Conservation (phyloP, 1,140 invertebrate species). For the Drosophila lini region DNA sequence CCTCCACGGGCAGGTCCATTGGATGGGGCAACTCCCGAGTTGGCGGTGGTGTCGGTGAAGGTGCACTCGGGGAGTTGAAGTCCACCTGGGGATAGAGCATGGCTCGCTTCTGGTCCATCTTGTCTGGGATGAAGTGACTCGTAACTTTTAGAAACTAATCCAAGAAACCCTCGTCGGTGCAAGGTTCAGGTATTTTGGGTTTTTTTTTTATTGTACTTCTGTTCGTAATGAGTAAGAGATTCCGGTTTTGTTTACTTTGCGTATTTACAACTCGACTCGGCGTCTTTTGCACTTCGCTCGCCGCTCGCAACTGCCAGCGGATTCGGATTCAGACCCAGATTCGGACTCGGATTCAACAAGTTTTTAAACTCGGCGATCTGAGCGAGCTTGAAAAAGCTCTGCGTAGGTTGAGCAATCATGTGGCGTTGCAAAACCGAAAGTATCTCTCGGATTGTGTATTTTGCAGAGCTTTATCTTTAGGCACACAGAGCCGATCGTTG, state of each 20-base stretch:
- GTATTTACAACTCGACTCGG: constrained; percentile 45
- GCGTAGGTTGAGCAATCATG: constrained; percentile 33
- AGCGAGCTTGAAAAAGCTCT: constrained; percentile 69
- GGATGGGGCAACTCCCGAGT: constrained; percentile 23
- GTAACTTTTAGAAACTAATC: neutral
- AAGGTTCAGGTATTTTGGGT: constrained; percentile 48
- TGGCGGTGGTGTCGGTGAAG: constrained; percentile 43
- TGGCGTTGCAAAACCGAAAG: constrained; percentile 58
- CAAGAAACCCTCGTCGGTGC: constrained; percentile 22
- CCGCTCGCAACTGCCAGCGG: constrained; percentile 48
- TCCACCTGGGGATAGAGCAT: constrained; percentile 80
- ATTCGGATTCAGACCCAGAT: constrained; percentile 34
- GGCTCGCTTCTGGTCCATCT: constrained; percentile 79
- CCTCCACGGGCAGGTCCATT: constrained; percentile 51
- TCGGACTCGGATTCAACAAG: constrained; percentile 29
- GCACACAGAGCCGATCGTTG: constrained; percentile 35
- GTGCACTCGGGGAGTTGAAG: constrained; percentile 54
- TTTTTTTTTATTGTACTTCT: constrained; percentile 12
- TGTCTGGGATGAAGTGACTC: neutral
- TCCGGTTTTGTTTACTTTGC: constrained; percentile 58
- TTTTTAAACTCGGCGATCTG: constrained; percentile 37
- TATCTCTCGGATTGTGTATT: constrained; percentile 42
- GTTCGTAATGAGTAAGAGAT: constrained; percentile 49
- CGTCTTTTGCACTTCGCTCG: constrained; percentile 50
- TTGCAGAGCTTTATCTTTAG: constrained; percentile 55